Evolutionary conservation across 2,797 vertebrate genomes (phyloP).

Genomic region (Labeo calbasu): DNA sequence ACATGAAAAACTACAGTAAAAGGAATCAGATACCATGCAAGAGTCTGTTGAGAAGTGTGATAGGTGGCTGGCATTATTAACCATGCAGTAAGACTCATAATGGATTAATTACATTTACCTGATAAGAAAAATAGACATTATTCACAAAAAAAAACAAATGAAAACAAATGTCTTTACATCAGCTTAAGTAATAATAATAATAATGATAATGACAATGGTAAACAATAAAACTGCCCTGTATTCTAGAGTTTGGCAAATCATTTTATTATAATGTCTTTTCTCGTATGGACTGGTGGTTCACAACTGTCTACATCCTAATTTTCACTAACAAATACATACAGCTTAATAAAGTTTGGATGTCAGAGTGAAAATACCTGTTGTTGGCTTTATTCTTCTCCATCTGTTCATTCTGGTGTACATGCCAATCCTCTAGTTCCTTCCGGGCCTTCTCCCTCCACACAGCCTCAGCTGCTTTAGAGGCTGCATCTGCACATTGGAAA

Average conservation of each 20-base stretch:
- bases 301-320: not conserved
- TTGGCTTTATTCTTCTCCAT: slow-evolving; percentile 97
- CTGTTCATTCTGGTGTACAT: slow-evolving; percentile 93
- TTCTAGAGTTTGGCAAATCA: not conserved
- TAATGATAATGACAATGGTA: not conserved
- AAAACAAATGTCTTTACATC: not conserved
- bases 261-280: not conserved
- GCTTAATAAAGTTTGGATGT: not conserved
- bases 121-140: not conserved
- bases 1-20: slow-evolving; percentile 74
- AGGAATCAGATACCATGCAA: slow-evolving; percentile 76
- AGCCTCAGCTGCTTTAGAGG: slow-evolving; percentile 90
- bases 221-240: not conserved
- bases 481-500: slow-evolving; percentile 79
- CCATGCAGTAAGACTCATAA: slow-evolving; percentile 12
- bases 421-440: slow-evolving; percentile 98
- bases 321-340: not conserved
- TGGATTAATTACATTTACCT: not conserved
- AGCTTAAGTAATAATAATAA: not conserved
- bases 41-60: slow-evolving; percentile 78
- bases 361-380: slow-evolving; percentile 83
- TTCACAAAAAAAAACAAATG: not conserved
- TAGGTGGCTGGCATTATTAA: slow-evolving; percentile 62
- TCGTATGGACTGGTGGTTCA: not conserved
- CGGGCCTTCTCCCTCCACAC: slow-evolving; percentile 96